Base-by-base conservation (phyloP, 2,113 vertebrate genomes). In the Dasyurus viverrinus region DNA sequence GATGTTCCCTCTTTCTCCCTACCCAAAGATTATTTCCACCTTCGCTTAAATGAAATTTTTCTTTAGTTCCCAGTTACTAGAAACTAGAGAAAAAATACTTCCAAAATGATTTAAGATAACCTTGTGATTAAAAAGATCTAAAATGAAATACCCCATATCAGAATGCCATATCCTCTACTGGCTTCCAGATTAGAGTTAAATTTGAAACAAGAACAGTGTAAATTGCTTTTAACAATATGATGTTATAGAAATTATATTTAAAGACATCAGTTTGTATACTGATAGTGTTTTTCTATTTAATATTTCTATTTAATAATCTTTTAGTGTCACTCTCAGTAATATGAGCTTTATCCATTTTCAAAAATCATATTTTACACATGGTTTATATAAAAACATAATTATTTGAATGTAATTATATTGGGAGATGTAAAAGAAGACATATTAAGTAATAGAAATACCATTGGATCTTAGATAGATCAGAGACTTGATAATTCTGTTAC, bases 41-140 rank as follows among this genome's bases (percentile, higher is more conserved):
- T 97, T 98, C 97, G 98, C 98, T 98, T 94, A 89, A n/a, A 91
- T 92, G 91, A 96, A 97, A 92, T 14, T 97, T 98, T 98, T 54
- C 95, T 95, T 97, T 97, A 97, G 97, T 98, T 98, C 96, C 96
- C 97, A 93, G 54, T 95, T 96, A 98, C 97, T 96, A 95, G 96
- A 93, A 97, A 95, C 22, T 94, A 54, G 36, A 42, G 96, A 93
- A 97, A 36, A 94, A 95, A 92, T 94, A 96, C 98, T 98, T 98
- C 98, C 97, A 97, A 89, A 98, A 98, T 96, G 42, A 76, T 92
- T 46, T 89, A 96, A 93, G 96, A 94, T 94, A 95, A 96, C 48
- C 53, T 93, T 93, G 7, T 48, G 89, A 89, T 91, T 50, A 94
- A 76, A 76, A 57, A 92, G 27, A 89, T 47, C 89, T 24, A 54